These are phyloP conservation scores for Mylabris phalerata DNA, from an alignment of 1,140 invertebrate genomes.

Conservation along the genomic window DNA sequence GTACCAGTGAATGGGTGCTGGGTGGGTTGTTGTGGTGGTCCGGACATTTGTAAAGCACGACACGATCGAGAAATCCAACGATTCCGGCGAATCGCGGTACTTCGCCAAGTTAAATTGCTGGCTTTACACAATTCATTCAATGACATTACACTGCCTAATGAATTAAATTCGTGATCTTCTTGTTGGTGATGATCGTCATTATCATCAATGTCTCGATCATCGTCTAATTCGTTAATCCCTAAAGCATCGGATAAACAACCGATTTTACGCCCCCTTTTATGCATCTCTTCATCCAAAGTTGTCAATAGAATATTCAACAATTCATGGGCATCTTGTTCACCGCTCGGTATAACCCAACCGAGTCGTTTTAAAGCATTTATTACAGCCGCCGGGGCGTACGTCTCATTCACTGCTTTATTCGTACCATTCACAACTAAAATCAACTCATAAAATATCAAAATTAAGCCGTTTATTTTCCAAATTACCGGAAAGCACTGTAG, in stretches of 20 bases:
- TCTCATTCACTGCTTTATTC: conserved; percentile 53
- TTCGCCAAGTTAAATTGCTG: conserved; percentile 33
- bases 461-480: not conserved
- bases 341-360: conserved; percentile 78
- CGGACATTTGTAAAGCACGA: conserved; percentile 43
- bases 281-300: conserved; percentile 78
- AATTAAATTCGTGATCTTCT: conserved; percentile 25
- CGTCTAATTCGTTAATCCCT: conserved; percentile 39
- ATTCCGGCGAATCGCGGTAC: conserved; percentile 33
- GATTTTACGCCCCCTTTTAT: conserved; percentile 51
- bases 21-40: conserved; percentile 44
- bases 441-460: not conserved
- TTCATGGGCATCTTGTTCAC: conserved; percentile 92
- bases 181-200: conserved; percentile 14
- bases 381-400: conserved; percentile 62
- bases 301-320: conserved; percentile 79
- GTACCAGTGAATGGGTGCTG: conserved; percentile 69
- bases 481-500: conserved; percentile 39
- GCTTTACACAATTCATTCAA: conserved; percentile 39
- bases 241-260: conserved; percentile 67
- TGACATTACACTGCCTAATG: conserved; percentile 39
- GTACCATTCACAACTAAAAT: conserved; percentile 66
- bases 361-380: conserved; percentile 65
- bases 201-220: not conserved
- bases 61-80: conserved; percentile 42